Conservation (phyloP, 1,140 invertebrate genomes). For the Anadara kagoshimensis region DNA sequence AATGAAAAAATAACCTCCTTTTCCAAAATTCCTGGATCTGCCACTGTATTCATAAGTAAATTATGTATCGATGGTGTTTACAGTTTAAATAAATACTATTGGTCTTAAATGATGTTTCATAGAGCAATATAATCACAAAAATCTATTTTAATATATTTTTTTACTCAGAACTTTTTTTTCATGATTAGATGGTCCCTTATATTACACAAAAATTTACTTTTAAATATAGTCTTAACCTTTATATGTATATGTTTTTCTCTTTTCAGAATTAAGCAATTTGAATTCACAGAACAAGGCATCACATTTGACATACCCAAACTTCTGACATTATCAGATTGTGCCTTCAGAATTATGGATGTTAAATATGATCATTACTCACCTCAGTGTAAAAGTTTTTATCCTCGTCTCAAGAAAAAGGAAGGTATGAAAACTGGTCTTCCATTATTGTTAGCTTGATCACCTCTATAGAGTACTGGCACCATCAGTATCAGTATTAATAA, state of each 20-base stretch:
- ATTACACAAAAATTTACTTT: not conserved
- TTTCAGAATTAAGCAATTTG: slow-evolving; percentile 70
- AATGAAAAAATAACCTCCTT: too few species aligned
- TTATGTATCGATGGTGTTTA: too few species aligned
- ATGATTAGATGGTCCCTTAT: not conserved
- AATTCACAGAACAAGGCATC: slow-evolving; percentile 65
- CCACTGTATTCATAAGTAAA: too few species aligned
- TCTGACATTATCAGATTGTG: slow-evolving; percentile 68
- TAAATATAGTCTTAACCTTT: not conserved
- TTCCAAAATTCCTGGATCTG: too few species aligned
- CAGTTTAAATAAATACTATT: too few species aligned
- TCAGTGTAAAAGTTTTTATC: slow-evolving; percentile 63
- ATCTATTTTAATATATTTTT: too few species aligned
- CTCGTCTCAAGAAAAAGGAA: slow-evolving; percentile 60
- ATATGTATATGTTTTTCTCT: slow-evolving; percentile 20
- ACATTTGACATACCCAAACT: slow-evolving; percentile 70
- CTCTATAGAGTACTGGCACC: too few species aligned
- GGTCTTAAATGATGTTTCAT: too few species aligned
- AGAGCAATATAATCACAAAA: too few species aligned
- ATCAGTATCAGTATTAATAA: too few species aligned
- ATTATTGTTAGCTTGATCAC: too few species aligned
- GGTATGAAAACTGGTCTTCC: slow-evolving; percentile 28
- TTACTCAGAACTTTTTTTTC: not conserved
- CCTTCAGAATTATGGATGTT: slow-evolving; percentile 63
- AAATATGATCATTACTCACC: slow-evolving; percentile 72